Base-by-base conservation (phyloP, 2,113 vertebrate genomes). In the Corvus hawaiiensis region DNA sequence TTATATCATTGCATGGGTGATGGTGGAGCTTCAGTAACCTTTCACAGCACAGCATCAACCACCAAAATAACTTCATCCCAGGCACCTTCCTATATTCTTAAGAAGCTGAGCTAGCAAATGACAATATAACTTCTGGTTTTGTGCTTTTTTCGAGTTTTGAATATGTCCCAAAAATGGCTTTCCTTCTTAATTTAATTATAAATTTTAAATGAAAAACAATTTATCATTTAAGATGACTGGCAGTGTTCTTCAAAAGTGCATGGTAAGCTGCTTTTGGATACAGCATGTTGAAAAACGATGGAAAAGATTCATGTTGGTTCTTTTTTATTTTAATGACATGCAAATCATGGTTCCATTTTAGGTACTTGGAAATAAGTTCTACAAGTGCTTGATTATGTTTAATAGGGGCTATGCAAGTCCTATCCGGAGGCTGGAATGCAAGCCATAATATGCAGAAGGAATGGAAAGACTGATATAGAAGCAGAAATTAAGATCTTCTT, bases 291-390 rank as follows among this genome's bases (percentile, higher is more conserved):
- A 88, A 88, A 91, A 90, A 24, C 0, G 48, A 56, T 87, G 49
- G 83, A 67, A 92, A 83, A 95, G 27, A 74, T 59, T 88, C 27
- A 11, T 49, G 39, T 80, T 82, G 41, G 20, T 30, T 86, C 55
- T 74, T 82, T 82, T 83, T 93, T 67, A 43, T 56, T 94, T 88
- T 90, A 94, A 94, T 90, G 58, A 61, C 73, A 89, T 81, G 64
- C 78, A 94, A 93, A 93, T 93, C 59, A 75, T 59, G 48, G 61
- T 88, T 96, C 79, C 73, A 44, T 95, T 94, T 94, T 93, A 93
- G 79, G 79, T 56, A 71, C 63, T 67, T 88, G 82, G 85, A 95
- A 97, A 86, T 93, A 93, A 93, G 72, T 87, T 89, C 85, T 71
- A 49, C 72, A 88, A 88, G 68, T 84, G 68, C 68, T 95, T 95